Base-by-base conservation (phyloP, 2,113 vertebrate species). In the Scortum barcoo region DNA sequence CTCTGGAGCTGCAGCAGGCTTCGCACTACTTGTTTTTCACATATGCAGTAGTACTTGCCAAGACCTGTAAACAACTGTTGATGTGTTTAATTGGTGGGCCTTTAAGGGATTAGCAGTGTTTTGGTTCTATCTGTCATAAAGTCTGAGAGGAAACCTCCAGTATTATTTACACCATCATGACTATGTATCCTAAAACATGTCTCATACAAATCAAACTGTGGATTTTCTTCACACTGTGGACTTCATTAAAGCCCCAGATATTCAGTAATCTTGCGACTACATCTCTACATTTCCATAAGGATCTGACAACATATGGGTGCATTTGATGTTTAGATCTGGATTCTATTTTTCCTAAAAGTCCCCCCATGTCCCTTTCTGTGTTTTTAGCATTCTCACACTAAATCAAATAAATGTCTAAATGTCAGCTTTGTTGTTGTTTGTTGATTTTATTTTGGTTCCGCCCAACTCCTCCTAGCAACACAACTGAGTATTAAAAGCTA, bases 401-500 rank as follows among this genome's bases (percentile, higher is more conserved):
- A 91, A 92, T 93, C 86, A 87, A 33, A 83, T 20, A 60, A 83
- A 90, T 17, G 13, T 81, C 60, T 61, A 76, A 83, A 85, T 50
- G 72, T 83, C 75, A 62, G 85, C 84, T 85, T 84, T 87, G 78
- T 90, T 91, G 83, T 81, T 93, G 85, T 90, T 94, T 91, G 81
- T 81, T 81, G 20, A 79, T 86, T 91, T 81, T 83, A 85, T 88
- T 86, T 89, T 50, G 83, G 79, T 89, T 82, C 80, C 72, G 30
- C 86, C 85, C 84, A 82, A 66, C 83, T 89, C 85, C 89, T 86
- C 89, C 86, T 90, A 82, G 87, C 88, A 93, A 92, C 91, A 91
- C 60, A 93, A 89, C 86, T 87, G 61, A 92, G 91, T 87, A 92
- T 93, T 94, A 92, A 93, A 95, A 85, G 86, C 90, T 90, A 94